Base-by-base conservation (phyloP, 2,113 vertebrate genomes). In the Pseudorectes ferrugineus region DNA sequence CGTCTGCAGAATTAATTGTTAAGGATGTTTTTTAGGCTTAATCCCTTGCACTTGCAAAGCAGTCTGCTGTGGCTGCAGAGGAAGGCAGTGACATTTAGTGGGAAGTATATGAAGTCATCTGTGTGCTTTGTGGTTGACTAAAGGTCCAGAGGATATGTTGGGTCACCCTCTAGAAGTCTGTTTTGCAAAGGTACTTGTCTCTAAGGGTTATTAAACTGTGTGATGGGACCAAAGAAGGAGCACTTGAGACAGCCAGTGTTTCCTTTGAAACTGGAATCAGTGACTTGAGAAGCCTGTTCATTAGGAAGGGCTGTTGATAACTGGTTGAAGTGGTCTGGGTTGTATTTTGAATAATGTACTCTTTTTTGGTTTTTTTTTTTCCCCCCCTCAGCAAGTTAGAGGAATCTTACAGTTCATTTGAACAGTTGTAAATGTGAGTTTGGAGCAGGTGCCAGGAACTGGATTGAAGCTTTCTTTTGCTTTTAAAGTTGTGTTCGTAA, bases 231-330 rank as follows among this genome's bases (percentile, higher is more conserved):
- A 40, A 51, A 77, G 92, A 80, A 86, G 42, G 52, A 40, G 13
- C 45, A 92, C 92, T 95, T 81, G 85, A 95, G 88, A 85, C 79
- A 59, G 61, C 40, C 76, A 58, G 67, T 63, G 76, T 86, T 97
- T 95, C 85, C 85, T 96, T 94, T 95, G 88, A 97, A 94, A 92
- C 36, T 67, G 48, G 83, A 90, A 77, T 86, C 71, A 46, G 68
- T 74, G 96, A 74, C 88, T 96, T 77, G 79, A 94, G 88, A 84
- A 81, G 65, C 71, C 71, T 73, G 59, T 42, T 91, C 73, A 43
- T 80, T 90, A 88, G 93, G 78, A 81, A 93, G 76, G 76, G 61
- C 57, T 88, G 40, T 88, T 84, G 92, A 51, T 73, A 88, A 83
- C 51, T 86, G 38, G 3, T 20, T 96, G 78, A 94, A 97, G 88